phyloP scores from a whole-genome alignment of 2,797 vertebrate genomes.

The Mus caroli region DNA sequence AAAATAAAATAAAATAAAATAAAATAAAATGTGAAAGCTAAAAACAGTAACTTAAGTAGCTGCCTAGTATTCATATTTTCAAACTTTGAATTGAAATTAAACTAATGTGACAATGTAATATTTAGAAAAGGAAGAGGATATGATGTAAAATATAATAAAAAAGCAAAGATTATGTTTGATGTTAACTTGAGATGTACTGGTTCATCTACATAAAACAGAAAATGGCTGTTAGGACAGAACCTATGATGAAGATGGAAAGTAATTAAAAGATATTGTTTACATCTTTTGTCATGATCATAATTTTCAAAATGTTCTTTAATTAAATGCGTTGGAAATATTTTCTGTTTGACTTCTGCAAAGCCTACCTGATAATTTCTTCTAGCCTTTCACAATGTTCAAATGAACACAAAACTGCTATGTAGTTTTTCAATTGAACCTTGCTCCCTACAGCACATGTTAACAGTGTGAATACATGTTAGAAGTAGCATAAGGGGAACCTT shows the following conservation, averaged over 20 bases:
- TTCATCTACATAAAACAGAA: neutral
- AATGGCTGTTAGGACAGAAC: constrained; percentile 19
- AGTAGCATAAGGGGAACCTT: neutral
- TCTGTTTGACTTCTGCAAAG: constrained; percentile 3
- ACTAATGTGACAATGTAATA: constrained; percentile 51
- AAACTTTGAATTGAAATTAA: constrained; percentile 69
- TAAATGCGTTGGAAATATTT: constrained; percentile 26
- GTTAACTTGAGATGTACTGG: constrained; percentile 23
- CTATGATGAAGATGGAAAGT: constrained; percentile 56
- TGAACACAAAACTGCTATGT: neutral
- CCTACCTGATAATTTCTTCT: neutral
- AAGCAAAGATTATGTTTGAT: neutral
- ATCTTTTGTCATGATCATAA: neutral
- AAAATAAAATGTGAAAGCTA: neutral
- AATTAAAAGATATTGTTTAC: constrained; percentile 49
- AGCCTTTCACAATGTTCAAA: constrained; percentile 24
- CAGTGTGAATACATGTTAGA: constrained; percentile 7
- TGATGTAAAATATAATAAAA: neutral
- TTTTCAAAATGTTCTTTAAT: constrained; percentile 47
- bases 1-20: too few species aligned
- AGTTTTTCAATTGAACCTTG: neutral
- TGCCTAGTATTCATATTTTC: constrained; percentile 43
- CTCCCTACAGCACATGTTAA: neutral
- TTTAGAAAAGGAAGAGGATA: neutral
- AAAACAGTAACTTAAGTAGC: constrained; percentile 55